Base-by-base conservation (phyloP, 2,888 invertebrate species). In the Lasius fuliginosus region DNA sequence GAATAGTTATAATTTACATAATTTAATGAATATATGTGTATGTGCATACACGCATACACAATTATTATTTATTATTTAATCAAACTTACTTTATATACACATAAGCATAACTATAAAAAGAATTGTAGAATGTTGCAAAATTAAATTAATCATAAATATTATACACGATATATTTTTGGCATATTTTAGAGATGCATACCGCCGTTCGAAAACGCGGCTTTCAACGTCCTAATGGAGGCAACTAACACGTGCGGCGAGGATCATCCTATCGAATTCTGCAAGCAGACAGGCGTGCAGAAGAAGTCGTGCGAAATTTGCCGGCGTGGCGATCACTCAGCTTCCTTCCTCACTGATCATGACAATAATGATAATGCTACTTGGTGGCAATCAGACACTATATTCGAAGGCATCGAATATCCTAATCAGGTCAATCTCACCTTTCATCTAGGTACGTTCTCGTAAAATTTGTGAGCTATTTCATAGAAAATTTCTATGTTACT, bases 351-450 rank as follows among this genome's bases (percentile, higher is more conserved):
- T 3, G 99, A 99, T 95, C 96, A 96, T 92, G 98, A 99, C 94
- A 98, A 98, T 94, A 97, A 97, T 87, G 98, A 98, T 90, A 98
- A 98, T 94, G 97, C 97, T 89, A 98, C 99, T 0, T 99, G 98
- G 98, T 99, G 99, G 99, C 99, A 99, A 94, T 99, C 99, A 0
- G 99, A 99, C 94, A 99, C 99, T 3, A 99, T 99, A 99, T 97
- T 96, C 92, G 99, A 99, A 93, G 98, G 97, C 40, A 97, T 99
- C 82, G 98, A 99, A 94, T 98, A 97, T 94, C 99, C 99, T 0
- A 97, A 97, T 92, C 97, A 97, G 95, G 99, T 99, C 91, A 99
- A 99, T 95, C 96, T 99, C 87, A 99, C 99, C 0, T 95, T 99
- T 46, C 96, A 97, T 93, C 96, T 99, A 87, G 97, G 99, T 98